Evolutionary conservation across 2,888 invertebrate species (phyloP), one percentile per base, ranked within the genome.

Genomic region (Galerucella pusilla): DNA sequence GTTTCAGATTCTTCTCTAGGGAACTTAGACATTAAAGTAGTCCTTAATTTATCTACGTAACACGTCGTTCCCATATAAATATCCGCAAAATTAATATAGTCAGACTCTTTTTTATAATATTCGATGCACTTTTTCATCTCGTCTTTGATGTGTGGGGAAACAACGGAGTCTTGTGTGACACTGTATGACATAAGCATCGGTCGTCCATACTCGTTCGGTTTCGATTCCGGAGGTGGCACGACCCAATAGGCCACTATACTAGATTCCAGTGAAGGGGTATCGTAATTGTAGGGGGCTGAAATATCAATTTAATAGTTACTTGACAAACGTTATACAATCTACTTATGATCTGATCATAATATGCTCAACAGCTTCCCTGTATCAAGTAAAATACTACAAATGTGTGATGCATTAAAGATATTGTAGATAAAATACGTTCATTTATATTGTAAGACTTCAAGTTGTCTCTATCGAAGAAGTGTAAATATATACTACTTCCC

Each of bases 171-270:
- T 82, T 96, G 94, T 3, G 93, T 89, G 78, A 96, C 91, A 77
- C 93, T 94, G 85, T 96, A 97, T 80, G 95, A 95, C 89, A 98
- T 93, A 64, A 95, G 89, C 92, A 98, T 94, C 0, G 98, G 98
- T 63, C 96, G 92, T 0, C 97, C 97, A 87, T 97, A 97, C 87
- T 97, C 97, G 71, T 95, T 93, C 11, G 96, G 96, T 81, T 95
- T 92, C 84, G 94, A 94, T 89, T 98, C 98, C 61, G 96, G 95
- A 2, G 98, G 97, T n/a, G 98, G 97, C 89, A 96, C 92, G 4
- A 97, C 96, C 97, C 98, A 98, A 87, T 95, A 98, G 73, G 95
- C 93, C 77, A 94, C 93, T 14, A 96, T 90, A 64, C 93, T 93
- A 0, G 97, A 96, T 84, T 96, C 96, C 80, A 95, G 87, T 35